Base-by-base conservation (phyloP, 2,888 invertebrate genomes). In the Eristalis arbustorum region DNA sequence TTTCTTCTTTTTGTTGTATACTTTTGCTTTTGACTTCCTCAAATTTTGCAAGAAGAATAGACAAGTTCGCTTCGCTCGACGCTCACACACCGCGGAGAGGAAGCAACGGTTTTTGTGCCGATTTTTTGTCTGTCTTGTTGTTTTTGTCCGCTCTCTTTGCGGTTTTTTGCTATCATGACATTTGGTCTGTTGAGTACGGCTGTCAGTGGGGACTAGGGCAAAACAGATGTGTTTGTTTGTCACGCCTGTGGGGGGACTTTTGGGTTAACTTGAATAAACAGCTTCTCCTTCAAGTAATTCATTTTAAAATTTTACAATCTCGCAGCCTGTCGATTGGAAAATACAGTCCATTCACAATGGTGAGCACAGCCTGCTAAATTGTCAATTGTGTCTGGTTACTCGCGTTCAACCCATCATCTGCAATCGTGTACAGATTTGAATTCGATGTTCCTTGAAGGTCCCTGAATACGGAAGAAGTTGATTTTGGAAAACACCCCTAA, bases 71-170 rank as follows among this genome's bases (percentile, higher is more conserved):
- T 61, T 63, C 68, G 63, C 56, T 40, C 57, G 78, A 61, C 76
- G 66, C 42, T 40, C 64, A 74, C 59, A 83, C 37, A 79, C 64
- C 37, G 42, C 67, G 68, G 83, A 84, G 63, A 79, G 79, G 59
- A 62, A 74, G 49, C 79, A 79, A 75, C 84, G 74, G 75, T 61
- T 59, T 76, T 75, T 67, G 25, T 79, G 67, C 56, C 64, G 31
- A 66, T 40, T 71, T 42, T 59, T 64, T 67, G 31, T 8, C 25
- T 75, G 25, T 25, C 25, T 67, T 57, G 56, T 83, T 40, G 67
- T 40, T 57, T 62, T 37, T 42, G n/a, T 11, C 59, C 40, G 71
- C 62, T 72, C 59, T 62, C 31, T 61, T 62, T 80, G 57, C 22
- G 75, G 25, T n/a, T 67, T 71, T 75, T 22, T 3, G 10, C 31